Base-by-base conservation (phyloP, 2,797 vertebrate genomes). In the Choloepus didactylus region DNA sequence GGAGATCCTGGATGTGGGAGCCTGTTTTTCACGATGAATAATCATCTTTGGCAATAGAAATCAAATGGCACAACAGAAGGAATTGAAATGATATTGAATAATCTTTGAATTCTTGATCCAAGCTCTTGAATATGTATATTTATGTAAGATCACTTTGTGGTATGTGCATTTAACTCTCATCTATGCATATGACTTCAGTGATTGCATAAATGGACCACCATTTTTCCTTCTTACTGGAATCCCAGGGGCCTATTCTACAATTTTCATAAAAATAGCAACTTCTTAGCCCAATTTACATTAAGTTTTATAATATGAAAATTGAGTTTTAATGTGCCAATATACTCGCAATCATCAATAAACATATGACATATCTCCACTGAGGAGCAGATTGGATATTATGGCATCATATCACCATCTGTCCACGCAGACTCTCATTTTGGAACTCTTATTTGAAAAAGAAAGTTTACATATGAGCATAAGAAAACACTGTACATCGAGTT, bases 331-430 rank as follows among this genome's bases (percentile, higher is more conserved):
- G 60, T 67, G 25, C 25, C 70, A 97, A 69, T 93, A 94, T 83
- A 73, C 27, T 95, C 95, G 67, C 8, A 96, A 90, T 94, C 62
- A 96, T 97, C 92, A 97, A 97, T 97, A 97, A 98, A 97, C 49
- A 93, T 93, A 97, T 59, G 29, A 95, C 60, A 97, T 77, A 91
- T 86, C 80, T 95, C 95, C 81, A 96, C 85, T 95, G 92, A 95
- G 90, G 92, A 96, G 80, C 92, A 97, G 81, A 93, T 66, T 88
- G 89, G 92, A 94, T 97, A 97, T 92, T 86, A 94, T 89, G 46
- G 95, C 95, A 88, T 51, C 84, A 95, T 86, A 95, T 29, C 66
- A 51, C 96, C 97, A 96, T 95, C 97, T 98, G 96, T 72, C 38
- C 94, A 82, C 9, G 75, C 88, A 96, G 86, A 94, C 44, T 93